phyloP scores from a whole-genome alignment of 92 coral and sea anemone species.

The Galaxea fascicularis region DNA sequence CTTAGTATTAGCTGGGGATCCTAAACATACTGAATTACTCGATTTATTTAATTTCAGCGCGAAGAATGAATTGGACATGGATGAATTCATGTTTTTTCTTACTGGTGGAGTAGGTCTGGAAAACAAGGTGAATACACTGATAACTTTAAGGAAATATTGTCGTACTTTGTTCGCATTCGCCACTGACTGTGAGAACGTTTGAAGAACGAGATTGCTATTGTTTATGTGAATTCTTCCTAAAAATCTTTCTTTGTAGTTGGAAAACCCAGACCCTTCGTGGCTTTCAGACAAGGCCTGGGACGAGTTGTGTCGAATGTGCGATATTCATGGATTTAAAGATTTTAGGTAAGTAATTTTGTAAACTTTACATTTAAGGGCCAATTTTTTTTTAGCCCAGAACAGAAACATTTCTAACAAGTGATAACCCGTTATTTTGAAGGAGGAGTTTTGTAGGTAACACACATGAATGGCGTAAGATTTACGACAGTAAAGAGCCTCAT shows the following conservation, averaged over 20 bases:
- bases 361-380: not conserved
- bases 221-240: not conserved
- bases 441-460: slow-evolving; percentile 86
- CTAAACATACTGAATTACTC: not conserved
- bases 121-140: slow-evolving; percentile 79
- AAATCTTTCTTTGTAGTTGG: slow-evolving; percentile 60
- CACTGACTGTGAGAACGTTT: not conserved
- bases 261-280: slow-evolving; percentile 99
- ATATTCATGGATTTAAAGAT: slow-evolving; percentile 88
- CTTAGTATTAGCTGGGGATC: not conserved
- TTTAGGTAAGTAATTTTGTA: slow-evolving; percentile 75
- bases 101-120: slow-evolving; percentile 99
- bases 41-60: slow-evolving; percentile 56
- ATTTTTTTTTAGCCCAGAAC: not conserved
- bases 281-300: slow-evolving; percentile 99
- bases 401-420: not conserved
- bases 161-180: not conserved
- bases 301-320: slow-evolving; percentile 99
- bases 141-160: not conserved
- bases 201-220: not conserved
- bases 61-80: slow-evolving; percentile 92
- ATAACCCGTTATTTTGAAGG: slow-evolving; percentile 42
- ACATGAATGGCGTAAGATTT: slow-evolving; percentile 98
- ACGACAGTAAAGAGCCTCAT: slow-evolving; percentile 98
- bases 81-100: slow-evolving; percentile 96